Conservation (phyloP, 2,797 vertebrate species). For the Phataginus tricuspis region DNA sequence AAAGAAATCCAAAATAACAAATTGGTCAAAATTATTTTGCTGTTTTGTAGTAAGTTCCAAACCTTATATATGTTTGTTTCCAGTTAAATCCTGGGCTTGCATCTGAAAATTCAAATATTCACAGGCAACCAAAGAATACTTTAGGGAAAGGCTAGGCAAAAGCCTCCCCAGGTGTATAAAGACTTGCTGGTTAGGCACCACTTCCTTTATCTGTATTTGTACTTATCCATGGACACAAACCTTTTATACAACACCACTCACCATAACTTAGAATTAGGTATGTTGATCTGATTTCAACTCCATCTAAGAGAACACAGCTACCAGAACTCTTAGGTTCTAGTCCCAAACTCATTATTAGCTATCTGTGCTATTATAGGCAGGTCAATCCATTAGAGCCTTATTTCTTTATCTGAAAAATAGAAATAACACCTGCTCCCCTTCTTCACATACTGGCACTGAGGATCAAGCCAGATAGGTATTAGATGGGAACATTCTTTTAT, state of each 20-base stretch:
- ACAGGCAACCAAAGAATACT: background rate
- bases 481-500: background rate
- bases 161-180: background rate
- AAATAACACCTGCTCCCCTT: background rate
- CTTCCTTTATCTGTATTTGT: background rate
- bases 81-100: background rate
- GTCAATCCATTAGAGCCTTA: background rate
- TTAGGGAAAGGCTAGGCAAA: background rate
- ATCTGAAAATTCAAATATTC: background rate
- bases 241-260: background rate
- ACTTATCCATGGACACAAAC: background rate
- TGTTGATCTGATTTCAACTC: background rate
- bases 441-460: background rate
- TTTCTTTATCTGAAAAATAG: conserved; percentile 42
- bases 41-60: background rate
- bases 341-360: background rate
- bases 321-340: background rate
- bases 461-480: background rate
- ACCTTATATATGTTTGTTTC: background rate
- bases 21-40: background rate
- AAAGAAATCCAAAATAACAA: background rate
- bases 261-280: background rate
- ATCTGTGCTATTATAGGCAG: background rate
- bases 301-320: background rate
- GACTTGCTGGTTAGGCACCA: background rate